Base-by-base conservation (phyloP, 2,113 vertebrate species). In the Danio rerio region DNA sequence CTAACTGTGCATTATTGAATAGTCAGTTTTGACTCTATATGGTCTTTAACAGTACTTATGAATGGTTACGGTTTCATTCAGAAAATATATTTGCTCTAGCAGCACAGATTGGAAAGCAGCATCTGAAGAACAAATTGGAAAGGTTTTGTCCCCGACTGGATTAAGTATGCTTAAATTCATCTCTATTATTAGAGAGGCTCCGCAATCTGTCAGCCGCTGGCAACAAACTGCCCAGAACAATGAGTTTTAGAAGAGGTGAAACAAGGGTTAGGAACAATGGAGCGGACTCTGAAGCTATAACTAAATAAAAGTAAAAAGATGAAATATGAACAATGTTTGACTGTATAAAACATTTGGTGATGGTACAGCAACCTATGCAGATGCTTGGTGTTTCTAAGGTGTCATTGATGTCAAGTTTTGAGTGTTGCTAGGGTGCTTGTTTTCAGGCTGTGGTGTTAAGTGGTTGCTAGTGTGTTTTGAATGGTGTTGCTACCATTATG, bases 141-240 rank as follows among this genome's bases (percentile, higher is more conserved):
- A 5, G 16, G 42, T 66, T 65, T 73, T 73, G 10, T 50, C 66
- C n/a, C 50, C 43, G 43, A 49, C 8, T 63, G 74, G 66, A 81
- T 58, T 81, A 81, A 50, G 49, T 65, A 84, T 42, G 18, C 61
- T 81, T 81, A 80, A 65, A 77, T 65, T 52, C 45, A 81, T 45
- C 10, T 66, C 63, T 85, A 81, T 71, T 81, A 55, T 78, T 81
- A 81, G 78, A 80, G 66, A 31, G 18, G 40, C 77, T 43, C 62
- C 5, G 42, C 77, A 80, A 80, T 62, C 70, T 80, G 77, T 74
- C 70, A 80, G 70, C 71, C 71, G 68, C 62, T 59, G 61, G 71
- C 71, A 47, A 82, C 43, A 8, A 66, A 82, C 49, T 31, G 47
- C 71, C 3, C 10, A 65, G 16, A 66, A 55, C 56, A 59, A 72